Base-by-base conservation (phyloP, 2,113 vertebrate genomes). In the Pelusios castaneus region DNA sequence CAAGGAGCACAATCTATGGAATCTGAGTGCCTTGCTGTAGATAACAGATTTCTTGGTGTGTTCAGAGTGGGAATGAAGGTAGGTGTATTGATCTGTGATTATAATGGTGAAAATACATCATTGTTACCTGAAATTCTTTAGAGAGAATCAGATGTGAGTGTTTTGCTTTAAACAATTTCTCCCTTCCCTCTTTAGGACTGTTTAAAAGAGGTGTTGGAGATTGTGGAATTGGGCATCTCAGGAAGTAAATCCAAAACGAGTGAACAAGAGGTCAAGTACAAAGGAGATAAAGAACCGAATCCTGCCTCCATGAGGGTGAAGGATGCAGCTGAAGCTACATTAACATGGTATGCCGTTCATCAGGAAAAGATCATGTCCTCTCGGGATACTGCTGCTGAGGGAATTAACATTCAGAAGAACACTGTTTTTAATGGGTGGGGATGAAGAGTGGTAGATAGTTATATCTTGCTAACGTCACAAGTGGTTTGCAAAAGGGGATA, bases 281-380 rank as follows among this genome's bases (percentile, higher is more conserved):
- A 99, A 98, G 99, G 98, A 60, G 99, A 99, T 92, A 99, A 99
- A 95, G 99, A 99, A 86, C 99, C 98, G 96, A 99, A 99, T 94
- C 99, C 99, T 1, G 99, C 99, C 14, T 99, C 99, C 24, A 99
- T 99, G 99, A 98, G 99, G 89, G 99, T 99, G 94, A 99, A 99
- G 96, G 99, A 99, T 47, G 99, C 99, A 85, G 99, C 99, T 16
- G 99, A 99, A 98, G 99, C 99, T 34, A 99, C 99, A 1, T 96
- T 99, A 38, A 99, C 99, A 0, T 99, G 99, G 99, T 99, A 98
- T 92, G 98, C 85, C 56, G 60, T 52, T 92, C 87, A 52, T 80
- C 38, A 75, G 76, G 76, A 60, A 29, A 3, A 4, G 43, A 89
- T 87, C 25, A 17, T 38, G 85, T 25, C 41, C 77, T 11, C n/a